phyloP scores from a whole-genome alignment of 2,113 vertebrate species.

The Thamnaconus septentrionalis region DNA sequence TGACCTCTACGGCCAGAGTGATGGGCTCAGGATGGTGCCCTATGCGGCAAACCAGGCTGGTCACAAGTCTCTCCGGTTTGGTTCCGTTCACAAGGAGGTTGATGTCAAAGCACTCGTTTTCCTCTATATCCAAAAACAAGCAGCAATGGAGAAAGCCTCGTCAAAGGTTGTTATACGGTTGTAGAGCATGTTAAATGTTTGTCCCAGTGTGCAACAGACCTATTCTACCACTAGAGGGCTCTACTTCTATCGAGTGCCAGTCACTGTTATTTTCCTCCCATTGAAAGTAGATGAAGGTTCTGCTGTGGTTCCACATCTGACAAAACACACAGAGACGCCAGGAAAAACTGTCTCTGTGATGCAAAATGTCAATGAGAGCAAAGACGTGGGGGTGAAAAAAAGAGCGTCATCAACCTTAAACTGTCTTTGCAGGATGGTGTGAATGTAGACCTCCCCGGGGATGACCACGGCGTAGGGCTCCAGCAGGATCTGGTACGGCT shows the following conservation, averaged over 20 bases:
- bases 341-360: background rate
- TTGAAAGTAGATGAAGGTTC: slow-evolving; percentile 76
- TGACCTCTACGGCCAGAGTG: slow-evolving; percentile 79
- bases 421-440: slow-evolving; percentile 71
- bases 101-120: slow-evolving; percentile 76
- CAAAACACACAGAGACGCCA: slow-evolving; percentile 20
- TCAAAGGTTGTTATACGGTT: background rate
- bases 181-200: background rate
- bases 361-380: background rate
- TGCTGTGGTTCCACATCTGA: slow-evolving; percentile 96
- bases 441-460: slow-evolving; percentile 83
- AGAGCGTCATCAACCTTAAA: slow-evolving; percentile 81
- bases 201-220: slow-evolving; percentile 37
- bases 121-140: slow-evolving; percentile 64
- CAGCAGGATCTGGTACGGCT: slow-evolving; percentile 82
- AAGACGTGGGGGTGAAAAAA: background rate
- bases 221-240: slow-evolving; percentile 78
- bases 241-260: slow-evolving; percentile 82
- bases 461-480: slow-evolving; percentile 87
- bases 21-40: slow-evolving; percentile 70
- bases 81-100: slow-evolving; percentile 79
- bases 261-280: slow-evolving; percentile 78
- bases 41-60: slow-evolving; percentile 79
- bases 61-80: slow-evolving; percentile 71
- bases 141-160: background rate